phyloP scores from a whole-genome alignment of 2,888 invertebrate genomes.

The Watsonalla binaria region DNA sequence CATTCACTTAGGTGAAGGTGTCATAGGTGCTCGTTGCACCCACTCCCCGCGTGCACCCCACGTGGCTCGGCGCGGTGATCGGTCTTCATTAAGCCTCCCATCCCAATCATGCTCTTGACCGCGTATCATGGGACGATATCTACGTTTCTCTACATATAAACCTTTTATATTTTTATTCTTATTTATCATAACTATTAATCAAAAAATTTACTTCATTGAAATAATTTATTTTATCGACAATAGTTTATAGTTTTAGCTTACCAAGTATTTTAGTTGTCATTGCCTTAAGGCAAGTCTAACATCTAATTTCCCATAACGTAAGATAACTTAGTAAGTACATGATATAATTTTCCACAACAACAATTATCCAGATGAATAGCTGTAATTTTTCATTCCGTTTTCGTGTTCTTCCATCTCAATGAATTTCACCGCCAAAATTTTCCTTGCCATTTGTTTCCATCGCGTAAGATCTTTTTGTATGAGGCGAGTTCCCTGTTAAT shows the following conservation, averaged over 20 bases:
- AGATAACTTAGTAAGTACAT: no score
- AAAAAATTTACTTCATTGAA: no score
- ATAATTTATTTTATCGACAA: no score
- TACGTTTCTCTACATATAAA: no score
- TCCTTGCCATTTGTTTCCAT: slow-evolving; percentile 79
- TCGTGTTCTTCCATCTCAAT: slow-evolving; percentile 61
- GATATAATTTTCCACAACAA: not conserved
- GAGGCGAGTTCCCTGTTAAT: slow-evolving; percentile 78
- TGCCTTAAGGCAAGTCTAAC: no score
- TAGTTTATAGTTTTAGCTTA: no score
- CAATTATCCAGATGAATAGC: slow-evolving; percentile 51
- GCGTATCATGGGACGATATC: slow-evolving; percentile 11
- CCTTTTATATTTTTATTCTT: no score
- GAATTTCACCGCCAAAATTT: slow-evolving; percentile 73
- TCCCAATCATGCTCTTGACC: slow-evolving; percentile 52
- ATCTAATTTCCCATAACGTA: no score
- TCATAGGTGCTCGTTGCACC: slow-evolving; percentile 45
- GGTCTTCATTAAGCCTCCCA: slow-evolving; percentile 68
- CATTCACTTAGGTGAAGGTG: slow-evolving; percentile 69
- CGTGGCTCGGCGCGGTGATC: slow-evolving; percentile 47
- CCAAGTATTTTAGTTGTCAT: no score
- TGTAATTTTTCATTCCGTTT: slow-evolving; percentile 58
- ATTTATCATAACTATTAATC: no score
- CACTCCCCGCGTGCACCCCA: slow-evolving; percentile 21
- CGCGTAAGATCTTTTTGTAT: slow-evolving; percentile 77